Evolutionary conservation across 1,140 invertebrate species (phyloP), one percentile per base, ranked within the genome.

Genomic region (Psilanteris sp.): DNA sequence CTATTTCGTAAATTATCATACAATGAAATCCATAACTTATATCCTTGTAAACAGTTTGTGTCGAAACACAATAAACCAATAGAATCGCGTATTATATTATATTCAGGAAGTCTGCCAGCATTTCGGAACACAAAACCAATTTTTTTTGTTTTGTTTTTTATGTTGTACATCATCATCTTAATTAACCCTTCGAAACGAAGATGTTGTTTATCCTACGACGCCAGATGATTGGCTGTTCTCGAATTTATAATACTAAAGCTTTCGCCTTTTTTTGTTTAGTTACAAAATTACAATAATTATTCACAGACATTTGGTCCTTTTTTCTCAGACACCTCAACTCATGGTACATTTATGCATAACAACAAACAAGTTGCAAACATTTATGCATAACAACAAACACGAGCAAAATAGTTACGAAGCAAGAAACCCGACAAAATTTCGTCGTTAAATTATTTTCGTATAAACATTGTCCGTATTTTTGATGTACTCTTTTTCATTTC

Each of bases 201-300:
- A 55, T 71, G 67, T 71, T 52, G 24, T 71, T 70, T 61, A 52
- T 71, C 52, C 27, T 59, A 32, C 39, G 29, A 10, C 18, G 36
- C 48, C 41, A 50, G 43, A 57, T 68, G 52, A 68, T 57, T 57
- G 64, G 64, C 46, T 50, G 43, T 41, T 31, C 13, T 9, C 18
- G 3, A 52, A 10, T 27, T 27, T 26, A 9, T 18, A 64, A 48
- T 39, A 11, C 36, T 27, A 24, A 3, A 41, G 29, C 11, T 13
- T 29, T 29, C 61, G 10, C 9, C 37, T 39, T 36, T 39, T 9
- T 41, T 37, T 41, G 10, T 39, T 41, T 5, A 20, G 50, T 36
- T 36, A 11, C 26, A 10, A 68, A 48, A 68, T 48, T 27, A 11
- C 22, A 20, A 64, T 48, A 48, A 62, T 48, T 39, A 39, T 62